Evolutionary conservation across 2,888 invertebrate genomes (phyloP).

Genomic region (Microctonus aethiopoides): DNA sequence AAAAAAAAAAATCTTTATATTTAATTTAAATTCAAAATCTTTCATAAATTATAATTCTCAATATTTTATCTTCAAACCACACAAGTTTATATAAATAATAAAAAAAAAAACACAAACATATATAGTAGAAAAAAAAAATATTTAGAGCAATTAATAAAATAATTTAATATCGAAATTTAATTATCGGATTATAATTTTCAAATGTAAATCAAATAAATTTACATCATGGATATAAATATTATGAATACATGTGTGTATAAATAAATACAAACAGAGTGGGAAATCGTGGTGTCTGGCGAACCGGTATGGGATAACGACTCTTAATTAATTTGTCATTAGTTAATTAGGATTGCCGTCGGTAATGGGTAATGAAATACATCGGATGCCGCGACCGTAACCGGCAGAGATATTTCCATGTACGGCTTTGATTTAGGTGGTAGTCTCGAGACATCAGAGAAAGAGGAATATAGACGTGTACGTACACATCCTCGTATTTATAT

Average conservation of each 20-base stretch:
- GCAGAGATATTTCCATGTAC: constrained; percentile 36
- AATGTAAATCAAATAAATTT: neutral
- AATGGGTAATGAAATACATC: constrained; percentile 46
- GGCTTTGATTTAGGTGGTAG: constrained; percentile 40
- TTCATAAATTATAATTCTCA: no score
- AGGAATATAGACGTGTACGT: constrained; percentile 27
- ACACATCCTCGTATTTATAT: constrained; percentile 23
- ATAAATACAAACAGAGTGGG: neutral
- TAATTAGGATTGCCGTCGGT: constrained; percentile 47
- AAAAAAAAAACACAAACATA: neutral
- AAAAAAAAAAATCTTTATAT: no score
- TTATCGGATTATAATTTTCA: neutral
- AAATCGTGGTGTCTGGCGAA: constrained; percentile 38
- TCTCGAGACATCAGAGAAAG: constrained; percentile 6
- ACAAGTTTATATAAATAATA: no score
- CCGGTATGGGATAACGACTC: constrained; percentile 49
- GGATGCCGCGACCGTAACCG: constrained; percentile 35
- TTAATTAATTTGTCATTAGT: constrained; percentile 58
- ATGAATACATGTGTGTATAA: neutral
- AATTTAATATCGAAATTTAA: neutral
- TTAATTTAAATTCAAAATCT: no score
- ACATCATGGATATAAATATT: neutral
- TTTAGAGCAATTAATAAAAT: neutral
- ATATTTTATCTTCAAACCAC: no score
- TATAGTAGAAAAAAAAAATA: neutral